phyloP scores from a whole-genome alignment of 2,113 vertebrate genomes.

The Paratilapia polleni region DNA sequence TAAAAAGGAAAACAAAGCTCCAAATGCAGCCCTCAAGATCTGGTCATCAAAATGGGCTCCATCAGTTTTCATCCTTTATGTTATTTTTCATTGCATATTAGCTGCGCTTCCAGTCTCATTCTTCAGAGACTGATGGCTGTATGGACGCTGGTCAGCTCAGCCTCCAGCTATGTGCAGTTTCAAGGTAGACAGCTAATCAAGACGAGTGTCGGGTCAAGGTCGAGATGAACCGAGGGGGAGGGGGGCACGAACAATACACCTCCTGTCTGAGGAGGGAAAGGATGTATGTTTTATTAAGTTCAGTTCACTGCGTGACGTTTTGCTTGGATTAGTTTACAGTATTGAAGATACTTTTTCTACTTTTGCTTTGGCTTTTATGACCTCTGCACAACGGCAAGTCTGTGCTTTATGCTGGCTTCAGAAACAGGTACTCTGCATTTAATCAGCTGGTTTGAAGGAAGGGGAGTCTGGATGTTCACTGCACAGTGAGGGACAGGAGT shows the following conservation, averaged over 20 bases:
- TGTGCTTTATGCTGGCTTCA: neutral
- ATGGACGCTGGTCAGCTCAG: constrained; percentile 20
- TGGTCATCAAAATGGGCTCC: neutral
- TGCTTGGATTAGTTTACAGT: neutral
- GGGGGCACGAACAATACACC: constrained; percentile 13
- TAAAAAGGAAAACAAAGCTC: constrained; percentile 1
- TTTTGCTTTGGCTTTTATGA: neutral
- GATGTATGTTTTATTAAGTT: neutral
- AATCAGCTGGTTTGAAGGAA: constrained; percentile 9
- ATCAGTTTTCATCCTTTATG: neutral
- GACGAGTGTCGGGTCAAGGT: constrained; percentile 32
- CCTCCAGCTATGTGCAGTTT: constrained; percentile 23
- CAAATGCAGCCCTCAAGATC: neutral
- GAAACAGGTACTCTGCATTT: neutral
- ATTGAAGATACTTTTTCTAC: neutral
- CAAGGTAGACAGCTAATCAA: constrained; percentile 50
- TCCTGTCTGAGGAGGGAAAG: constrained; percentile 12
- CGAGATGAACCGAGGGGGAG: neutral
- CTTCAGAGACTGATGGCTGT: neutral
- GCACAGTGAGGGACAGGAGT: neutral
- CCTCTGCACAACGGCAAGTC: neutral
- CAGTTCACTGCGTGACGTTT: neutral
- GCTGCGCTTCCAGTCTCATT: neutral
- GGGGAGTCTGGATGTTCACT: neutral
- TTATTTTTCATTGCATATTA: constrained; percentile 25